These are phyloP conservation scores for Agelas oroides DNA, from an alignment of 37 sponge, comb jelly and placozoan genomes.

Conservation along the genomic window DNA sequence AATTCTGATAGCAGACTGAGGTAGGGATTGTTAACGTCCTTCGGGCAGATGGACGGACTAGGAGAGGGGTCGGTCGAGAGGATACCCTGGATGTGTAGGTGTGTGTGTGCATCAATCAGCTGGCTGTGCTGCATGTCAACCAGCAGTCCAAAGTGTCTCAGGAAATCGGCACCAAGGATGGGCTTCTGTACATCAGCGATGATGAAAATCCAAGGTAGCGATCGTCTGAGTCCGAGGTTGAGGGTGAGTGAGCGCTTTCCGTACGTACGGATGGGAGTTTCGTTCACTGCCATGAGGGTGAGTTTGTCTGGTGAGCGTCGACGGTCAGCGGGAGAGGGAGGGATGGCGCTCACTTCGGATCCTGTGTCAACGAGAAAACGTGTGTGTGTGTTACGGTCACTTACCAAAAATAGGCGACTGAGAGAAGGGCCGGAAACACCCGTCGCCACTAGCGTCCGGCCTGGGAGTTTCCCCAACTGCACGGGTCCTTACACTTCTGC, in stretches of 20 bases:
- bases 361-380: no score
- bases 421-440: no score
- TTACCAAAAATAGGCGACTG: not conserved
- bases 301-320: conserved; percentile 13
- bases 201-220: conserved; percentile 75
- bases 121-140: no score
- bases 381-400: conserved; percentile 1
- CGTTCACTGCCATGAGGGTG: conserved; percentile 16
- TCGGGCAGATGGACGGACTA: conserved; percentile 25
- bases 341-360: conserved; percentile 9
- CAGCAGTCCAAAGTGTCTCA: conserved; percentile 62
- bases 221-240: conserved; percentile 60
- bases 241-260: conserved; percentile 66
- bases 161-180: conserved; percentile 77
- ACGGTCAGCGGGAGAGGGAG: not conserved
- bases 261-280: no score
- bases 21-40: no score
- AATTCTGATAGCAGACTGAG: no score
- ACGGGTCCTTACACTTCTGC: conserved; percentile 34
- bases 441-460: conserved; percentile 31
- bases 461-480: conserved; percentile 33
- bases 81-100: conserved; percentile 15
- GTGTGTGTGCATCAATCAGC: conserved; percentile 2
- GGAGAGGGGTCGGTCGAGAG: conserved; percentile 7
- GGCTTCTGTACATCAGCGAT: conserved; percentile 73